Percentiles rank a stretch among this genome's conserved stretches.
Evolutionary conservation across 2,113 vertebrate genomes (phyloP).

Genomic region (Arenaria interpres): DNA sequence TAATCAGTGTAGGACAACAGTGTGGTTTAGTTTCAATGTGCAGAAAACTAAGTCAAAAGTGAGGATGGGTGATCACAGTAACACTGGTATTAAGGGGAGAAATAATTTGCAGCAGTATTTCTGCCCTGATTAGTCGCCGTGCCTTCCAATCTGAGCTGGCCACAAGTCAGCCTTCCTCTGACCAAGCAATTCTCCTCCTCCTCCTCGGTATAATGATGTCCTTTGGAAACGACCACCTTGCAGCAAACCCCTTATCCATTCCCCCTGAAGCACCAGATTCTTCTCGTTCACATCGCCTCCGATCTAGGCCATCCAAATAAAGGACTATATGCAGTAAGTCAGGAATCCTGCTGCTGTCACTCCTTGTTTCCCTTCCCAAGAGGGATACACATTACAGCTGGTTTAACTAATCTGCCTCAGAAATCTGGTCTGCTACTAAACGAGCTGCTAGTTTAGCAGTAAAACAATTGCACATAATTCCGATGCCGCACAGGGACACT

Average conservation of each 20-base stretch:
- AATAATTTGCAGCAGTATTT: neutral
- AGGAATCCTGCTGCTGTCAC: neutral
- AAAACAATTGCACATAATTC: neutral
- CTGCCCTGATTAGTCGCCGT: neutral
- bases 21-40: rapidly evolving
- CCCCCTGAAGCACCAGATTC: neutral
- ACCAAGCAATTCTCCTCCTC: neutral
- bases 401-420: slow-evolving; percentile 1
- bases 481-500: neutral
- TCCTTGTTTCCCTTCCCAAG: neutral
- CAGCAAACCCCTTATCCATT: neutral
- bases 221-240: neutral
- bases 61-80: neutral
- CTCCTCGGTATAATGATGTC: rapidly evolving
- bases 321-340: neutral
- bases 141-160: neutral
- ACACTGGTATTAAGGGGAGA: neutral
- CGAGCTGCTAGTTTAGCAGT: neutral
- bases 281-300: neutral
- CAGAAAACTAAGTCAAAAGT: neutral
- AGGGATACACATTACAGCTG: neutral
- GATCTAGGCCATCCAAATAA: rapidly evolving
- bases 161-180: neutral
- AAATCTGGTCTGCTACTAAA: neutral
- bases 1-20: neutral